phyloP scores from a whole-genome alignment of 2,797 vertebrate genomes.

The Crenichthys baileyi region DNA sequence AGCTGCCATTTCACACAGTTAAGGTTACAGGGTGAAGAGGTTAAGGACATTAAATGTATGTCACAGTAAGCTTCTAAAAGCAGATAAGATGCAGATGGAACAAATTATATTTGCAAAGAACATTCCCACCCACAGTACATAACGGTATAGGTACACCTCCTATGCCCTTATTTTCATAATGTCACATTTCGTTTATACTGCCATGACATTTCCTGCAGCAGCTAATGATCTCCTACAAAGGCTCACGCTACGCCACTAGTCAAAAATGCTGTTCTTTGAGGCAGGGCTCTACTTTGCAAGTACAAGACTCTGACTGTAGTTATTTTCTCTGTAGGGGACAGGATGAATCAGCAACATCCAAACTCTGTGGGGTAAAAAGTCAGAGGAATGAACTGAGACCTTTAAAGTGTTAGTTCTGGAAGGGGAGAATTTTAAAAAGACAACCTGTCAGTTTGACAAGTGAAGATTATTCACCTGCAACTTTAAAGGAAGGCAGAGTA shows the following conservation, averaged over 20 bases:
- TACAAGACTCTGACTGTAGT: slow-evolving; percentile 42
- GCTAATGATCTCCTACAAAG: slow-evolving; percentile 63
- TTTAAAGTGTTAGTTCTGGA: slow-evolving; percentile 59
- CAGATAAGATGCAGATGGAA: not conserved
- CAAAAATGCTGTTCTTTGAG: slow-evolving; percentile 45
- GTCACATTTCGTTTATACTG: slow-evolving; percentile 33
- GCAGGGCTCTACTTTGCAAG: slow-evolving; percentile 56
- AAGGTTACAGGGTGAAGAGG: slow-evolving; percentile 38
- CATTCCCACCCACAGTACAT: not conserved
- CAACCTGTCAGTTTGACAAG: slow-evolving; percentile 56
- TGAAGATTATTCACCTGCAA: slow-evolving; percentile 61
- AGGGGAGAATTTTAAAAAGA: slow-evolving; percentile 10
- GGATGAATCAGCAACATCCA: slow-evolving; percentile 65
- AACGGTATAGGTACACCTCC: not conserved
- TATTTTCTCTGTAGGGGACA: slow-evolving; percentile 58
- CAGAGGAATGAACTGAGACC: slow-evolving; percentile 44
- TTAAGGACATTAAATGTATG: slow-evolving; percentile 33
- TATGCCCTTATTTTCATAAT: slow-evolving; percentile 20
- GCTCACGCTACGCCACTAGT: slow-evolving; percentile 50
- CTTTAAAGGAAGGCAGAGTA: slow-evolving; percentile 42
- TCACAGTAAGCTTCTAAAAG: not conserved
- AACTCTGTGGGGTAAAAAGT: slow-evolving; percentile 49
- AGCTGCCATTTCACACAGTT: slow-evolving; percentile 54
- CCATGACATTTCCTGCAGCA: slow-evolving; percentile 34
- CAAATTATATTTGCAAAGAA: slow-evolving; percentile 19